phyloP scores from a whole-genome alignment of 2,888 invertebrate genomes.

The Euzophera pinguis region DNA sequence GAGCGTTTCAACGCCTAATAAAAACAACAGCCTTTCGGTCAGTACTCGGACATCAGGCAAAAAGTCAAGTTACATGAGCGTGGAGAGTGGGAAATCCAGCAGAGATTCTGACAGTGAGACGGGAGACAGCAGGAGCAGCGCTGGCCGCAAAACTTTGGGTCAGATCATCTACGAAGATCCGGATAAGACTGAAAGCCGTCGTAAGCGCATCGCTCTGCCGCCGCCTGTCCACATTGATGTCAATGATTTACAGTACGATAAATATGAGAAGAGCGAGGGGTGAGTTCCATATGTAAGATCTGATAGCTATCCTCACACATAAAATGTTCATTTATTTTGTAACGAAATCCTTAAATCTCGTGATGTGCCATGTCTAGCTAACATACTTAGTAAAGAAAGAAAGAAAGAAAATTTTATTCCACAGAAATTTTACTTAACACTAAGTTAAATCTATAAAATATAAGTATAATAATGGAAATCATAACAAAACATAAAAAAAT shows the following conservation, averaged over 20 bases:
- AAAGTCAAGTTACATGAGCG: constrained; percentile 52
- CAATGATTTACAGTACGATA: constrained; percentile 68
- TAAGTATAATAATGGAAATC: no score
- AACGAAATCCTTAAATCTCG: no score
- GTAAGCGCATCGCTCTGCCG: constrained; percentile 76
- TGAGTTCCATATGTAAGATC: constrained; percentile 57
- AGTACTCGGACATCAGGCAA: constrained; percentile 30
- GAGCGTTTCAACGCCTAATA: constrained; percentile 19
- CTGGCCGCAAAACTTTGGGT: constrained; percentile 57
- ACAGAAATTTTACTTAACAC: no score
- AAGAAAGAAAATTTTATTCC: no score
- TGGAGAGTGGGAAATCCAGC: constrained; percentile 45
- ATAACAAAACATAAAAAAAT: no score
- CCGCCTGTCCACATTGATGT: constrained; percentile 68
- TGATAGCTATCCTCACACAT: no score
- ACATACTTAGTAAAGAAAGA: no score
- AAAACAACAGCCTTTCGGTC: constrained; percentile 19
- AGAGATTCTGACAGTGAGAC: constrained; percentile 49
- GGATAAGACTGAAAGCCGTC: constrained; percentile 35
- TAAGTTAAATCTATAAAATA: no score
- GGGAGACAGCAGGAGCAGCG: constrained; percentile 46
- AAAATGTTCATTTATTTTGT: no score
- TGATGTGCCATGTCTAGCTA: no score
- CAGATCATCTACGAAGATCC: constrained; percentile 52
- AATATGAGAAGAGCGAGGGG: constrained; percentile 78